Base-by-base conservation (phyloP, 2,888 invertebrate species). In the Ornithoptera alexandrae region DNA sequence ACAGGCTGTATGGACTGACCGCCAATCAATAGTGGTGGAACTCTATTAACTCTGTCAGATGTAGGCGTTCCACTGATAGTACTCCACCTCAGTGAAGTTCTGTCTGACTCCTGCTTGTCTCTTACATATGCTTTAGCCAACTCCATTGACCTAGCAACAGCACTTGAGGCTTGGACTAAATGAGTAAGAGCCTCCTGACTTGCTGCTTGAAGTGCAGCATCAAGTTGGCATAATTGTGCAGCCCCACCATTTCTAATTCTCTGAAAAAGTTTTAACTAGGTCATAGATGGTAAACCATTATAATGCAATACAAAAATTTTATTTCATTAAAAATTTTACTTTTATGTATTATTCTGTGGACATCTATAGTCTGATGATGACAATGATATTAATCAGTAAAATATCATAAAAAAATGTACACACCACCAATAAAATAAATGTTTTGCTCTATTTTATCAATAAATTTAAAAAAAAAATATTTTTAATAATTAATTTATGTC, bases 1-100 rank as follows among this genome's bases (percentile, higher is more conserved):
- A 91, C 90, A 0, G 92, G 92, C 73, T 92, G 92, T 72, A 91
- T 87, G 0, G 86, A 84, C 72, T 84, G 85, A 0, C 92, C 92
- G 0, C 88, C 90, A 57, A 89, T 79, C 79, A 88, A 78, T 83
- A 86, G 77, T 0, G 92, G 92, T 1, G 85, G 86, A 3, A 92
- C 92, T 68, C 86, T 75, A 72, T 89, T 86, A 4, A 91, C 80
- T 72, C 81, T 88, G 15, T 89, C 88, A 0, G 72, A 77, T 24
- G 76, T 82, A 0, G 86, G 86, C 6, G 87, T 84, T 5, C 81
- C 84, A n/a, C 86, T 80, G 1, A 87, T 75, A 1, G 74, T 77
- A 72, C 86, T 90, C 91, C 90, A 89, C 2, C 87, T 75, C 0
- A 88, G 88, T 0, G 85, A 79, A 0, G 75, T 71, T 0, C 75